Percentiles rank a stretch among this genome's conserved stretches.
These are phyloP conservation scores for Anser cygnoides DNA, from an alignment of 2,113 vertebrate species.

Conservation along the genomic window DNA sequence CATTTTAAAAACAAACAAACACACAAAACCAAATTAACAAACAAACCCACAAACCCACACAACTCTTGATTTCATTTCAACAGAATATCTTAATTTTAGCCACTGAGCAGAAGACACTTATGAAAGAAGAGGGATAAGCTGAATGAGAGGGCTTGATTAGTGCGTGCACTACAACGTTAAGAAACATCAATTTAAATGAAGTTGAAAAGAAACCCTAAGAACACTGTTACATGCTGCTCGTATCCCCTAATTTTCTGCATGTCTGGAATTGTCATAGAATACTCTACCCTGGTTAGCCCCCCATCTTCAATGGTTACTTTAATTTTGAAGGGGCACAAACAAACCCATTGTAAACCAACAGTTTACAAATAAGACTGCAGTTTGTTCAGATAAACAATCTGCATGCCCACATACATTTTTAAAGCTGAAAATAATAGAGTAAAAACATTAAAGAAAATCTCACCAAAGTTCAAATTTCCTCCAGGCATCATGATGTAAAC, in stretches of 20 bases:
- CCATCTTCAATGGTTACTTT: background rate
- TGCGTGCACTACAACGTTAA: background rate
- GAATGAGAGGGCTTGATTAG: background rate
- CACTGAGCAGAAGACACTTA: background rate
- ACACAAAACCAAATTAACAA: no score
- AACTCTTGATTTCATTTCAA: background rate
- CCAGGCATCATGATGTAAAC: slow-evolving; percentile 22
- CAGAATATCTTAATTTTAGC: background rate
- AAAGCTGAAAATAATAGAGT: slow-evolving; percentile 1
- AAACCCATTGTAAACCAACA: background rate
- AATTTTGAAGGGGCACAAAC: background rate
- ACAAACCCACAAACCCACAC: no score
- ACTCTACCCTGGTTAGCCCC: background rate
- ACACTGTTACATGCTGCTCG: background rate
- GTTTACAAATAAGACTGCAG: background rate
- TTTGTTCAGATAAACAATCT: background rate
- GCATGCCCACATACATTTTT: background rate
- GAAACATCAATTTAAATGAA: background rate
- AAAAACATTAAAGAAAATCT: slow-evolving; percentile 14
- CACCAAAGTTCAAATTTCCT: background rate
- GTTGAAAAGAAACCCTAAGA: background rate
- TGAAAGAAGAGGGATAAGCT: background rate
- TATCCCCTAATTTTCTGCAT: background rate
- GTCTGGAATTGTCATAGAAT: background rate
- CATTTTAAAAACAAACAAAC: no score